These are phyloP conservation scores for Rhyacophila brunnea DNA, from an alignment of 1,140 invertebrate genomes.

Conservation along the genomic window DNA sequence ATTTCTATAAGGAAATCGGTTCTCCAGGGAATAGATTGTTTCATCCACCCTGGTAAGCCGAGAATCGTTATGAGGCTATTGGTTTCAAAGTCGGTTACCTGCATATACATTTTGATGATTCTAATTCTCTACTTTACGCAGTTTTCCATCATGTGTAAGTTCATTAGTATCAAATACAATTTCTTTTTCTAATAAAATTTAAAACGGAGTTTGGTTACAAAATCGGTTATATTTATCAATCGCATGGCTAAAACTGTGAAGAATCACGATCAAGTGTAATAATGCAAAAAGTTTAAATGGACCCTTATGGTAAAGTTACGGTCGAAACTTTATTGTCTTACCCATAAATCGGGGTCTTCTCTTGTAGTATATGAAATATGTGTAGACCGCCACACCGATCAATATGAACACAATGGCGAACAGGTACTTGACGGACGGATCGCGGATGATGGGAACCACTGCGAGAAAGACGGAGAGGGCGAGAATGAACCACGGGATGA, in stretches of 20 bases:
- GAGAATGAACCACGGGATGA: constrained; percentile 74
- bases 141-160: no score
- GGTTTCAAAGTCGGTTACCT: no score
- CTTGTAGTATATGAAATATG: constrained; percentile 75
- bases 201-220: no score
- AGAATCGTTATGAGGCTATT: no score
- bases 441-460: constrained; percentile 72
- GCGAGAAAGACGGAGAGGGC: constrained; percentile 73
- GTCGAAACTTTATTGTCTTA: constrained; percentile 57
- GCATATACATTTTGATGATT: no score
- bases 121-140: no score
- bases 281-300: constrained; percentile 5
- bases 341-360: constrained; percentile 58
- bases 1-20: no score
- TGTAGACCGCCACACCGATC: constrained; percentile 70
- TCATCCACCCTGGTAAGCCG: no score
- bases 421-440: constrained; percentile 76
- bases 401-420: constrained; percentile 73
- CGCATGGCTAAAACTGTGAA: constrained; percentile 1
- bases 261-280: background rate
- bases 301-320: constrained; percentile 38
- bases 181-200: no score
- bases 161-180: no score
- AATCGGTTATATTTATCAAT: background rate
- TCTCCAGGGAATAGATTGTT: no score